phyloP scores from a whole-genome alignment of 1,140 invertebrate genomes.

The Sitophilus oryzae region DNA sequence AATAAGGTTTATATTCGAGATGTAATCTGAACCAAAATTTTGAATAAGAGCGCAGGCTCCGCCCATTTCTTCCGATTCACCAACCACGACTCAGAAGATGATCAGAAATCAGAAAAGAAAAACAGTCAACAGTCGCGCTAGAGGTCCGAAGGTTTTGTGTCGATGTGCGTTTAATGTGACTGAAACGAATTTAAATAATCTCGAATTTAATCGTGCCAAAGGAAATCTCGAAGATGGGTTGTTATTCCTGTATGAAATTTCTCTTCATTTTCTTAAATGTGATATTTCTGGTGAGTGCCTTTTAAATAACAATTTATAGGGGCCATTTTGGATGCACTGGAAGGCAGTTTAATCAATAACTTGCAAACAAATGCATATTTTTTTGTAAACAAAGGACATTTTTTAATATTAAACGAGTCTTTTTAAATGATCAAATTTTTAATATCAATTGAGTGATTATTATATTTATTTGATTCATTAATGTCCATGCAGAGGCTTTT shows the following conservation, averaged over 20 bases:
- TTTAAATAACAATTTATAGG: conserved; percentile 17
- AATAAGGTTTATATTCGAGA: no score
- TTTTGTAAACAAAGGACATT: neutral
- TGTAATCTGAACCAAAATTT: no score
- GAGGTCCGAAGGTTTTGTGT: conserved; percentile 8
- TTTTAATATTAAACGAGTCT: neutral
- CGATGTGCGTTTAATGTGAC: conserved; percentile 17
- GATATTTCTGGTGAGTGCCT: conserved; percentile 62
- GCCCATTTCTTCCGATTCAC: neutral
- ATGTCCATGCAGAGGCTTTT: no score
- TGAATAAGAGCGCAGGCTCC: conserved; percentile 2
- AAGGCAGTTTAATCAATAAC: conserved; percentile 6
- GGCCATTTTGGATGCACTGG: conserved; percentile 27
- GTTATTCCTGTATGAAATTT: conserved; percentile 64
- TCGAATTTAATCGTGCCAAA: conserved; percentile 14
- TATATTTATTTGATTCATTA: no score
- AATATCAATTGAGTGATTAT: no score
- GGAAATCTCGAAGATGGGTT: conserved; percentile 51
- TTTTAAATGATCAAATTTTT: neutral
- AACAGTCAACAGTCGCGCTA: neutral
- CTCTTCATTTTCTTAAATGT: conserved; percentile 63
- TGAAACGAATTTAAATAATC: conserved; percentile 6
- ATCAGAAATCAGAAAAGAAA: neutral
- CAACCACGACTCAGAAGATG: neutral
- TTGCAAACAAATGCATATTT: conserved; percentile 8